Percentiles rank a stretch among this genome's conserved stretches.
Evolutionary conservation across 2,797 vertebrate genomes (phyloP).

Genomic region (Melanogrammus aeglefinus): DNA sequence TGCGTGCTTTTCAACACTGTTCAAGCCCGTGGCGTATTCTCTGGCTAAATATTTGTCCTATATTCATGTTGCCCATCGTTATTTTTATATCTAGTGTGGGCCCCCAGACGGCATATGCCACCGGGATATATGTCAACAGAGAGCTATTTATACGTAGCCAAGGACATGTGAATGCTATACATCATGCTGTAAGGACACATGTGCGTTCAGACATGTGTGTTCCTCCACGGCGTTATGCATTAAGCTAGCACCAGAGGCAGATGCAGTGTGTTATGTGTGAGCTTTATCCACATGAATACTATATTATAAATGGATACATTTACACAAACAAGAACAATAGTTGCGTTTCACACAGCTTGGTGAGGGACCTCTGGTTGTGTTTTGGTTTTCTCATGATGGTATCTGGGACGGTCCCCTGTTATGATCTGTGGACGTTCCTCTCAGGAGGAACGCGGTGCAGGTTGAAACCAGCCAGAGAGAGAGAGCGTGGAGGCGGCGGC

Average conservation of each 20-base stretch:
- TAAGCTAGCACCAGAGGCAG: slow-evolving; percentile 23
- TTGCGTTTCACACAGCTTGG: not conserved
- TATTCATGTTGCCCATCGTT: slow-evolving; percentile 61
- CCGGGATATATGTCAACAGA: slow-evolving; percentile 52
- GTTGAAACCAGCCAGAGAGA: slow-evolving; percentile 47
- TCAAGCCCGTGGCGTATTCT: slow-evolving; percentile 54
- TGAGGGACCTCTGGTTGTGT: not conserved
- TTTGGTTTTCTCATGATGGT: not conserved
- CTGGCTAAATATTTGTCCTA: slow-evolving; percentile 51
- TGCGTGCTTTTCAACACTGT: slow-evolving; percentile 48
- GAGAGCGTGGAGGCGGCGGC: slow-evolving; percentile 37
- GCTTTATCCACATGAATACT: slow-evolving; percentile 4
- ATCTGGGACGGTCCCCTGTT: slow-evolving; percentile 41
- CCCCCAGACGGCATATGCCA: slow-evolving; percentile 46
- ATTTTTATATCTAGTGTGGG: slow-evolving; percentile 57
- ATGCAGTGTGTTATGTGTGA: slow-evolving; percentile 35
- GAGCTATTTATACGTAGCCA: slow-evolving; percentile 61
- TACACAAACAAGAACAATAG: too few relatives aligned
- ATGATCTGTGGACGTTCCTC: slow-evolving; percentile 26
- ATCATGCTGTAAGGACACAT: slow-evolving; percentile 56
- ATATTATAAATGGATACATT: too few relatives aligned
- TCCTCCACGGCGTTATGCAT: slow-evolving; percentile 24
- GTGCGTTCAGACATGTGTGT: slow-evolving; percentile 54
- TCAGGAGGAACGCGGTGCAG: slow-evolving; percentile 36
- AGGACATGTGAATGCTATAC: slow-evolving; percentile 65